Percentiles rank a stretch among this genome's conserved stretches.
Evolutionary conservation across 2,888 invertebrate genomes (phyloP).

Genomic region (Oligia strigilis): DNA sequence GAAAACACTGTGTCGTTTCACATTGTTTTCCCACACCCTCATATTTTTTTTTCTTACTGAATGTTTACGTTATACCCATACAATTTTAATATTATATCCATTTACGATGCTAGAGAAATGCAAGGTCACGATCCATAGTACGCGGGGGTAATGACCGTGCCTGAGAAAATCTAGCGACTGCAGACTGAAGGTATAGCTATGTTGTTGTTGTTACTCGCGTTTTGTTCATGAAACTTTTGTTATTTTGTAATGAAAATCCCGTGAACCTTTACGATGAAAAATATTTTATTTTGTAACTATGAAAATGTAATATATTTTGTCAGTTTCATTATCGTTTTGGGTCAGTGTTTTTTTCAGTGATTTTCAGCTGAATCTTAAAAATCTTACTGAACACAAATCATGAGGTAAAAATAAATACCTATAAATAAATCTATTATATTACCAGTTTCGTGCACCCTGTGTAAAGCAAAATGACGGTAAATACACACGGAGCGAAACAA

Average conservation of each 20-base stretch:
- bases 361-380: neutral
- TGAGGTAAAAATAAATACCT: neutral
- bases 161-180: slow-evolving; percentile 36
- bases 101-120: slow-evolving; percentile 62
- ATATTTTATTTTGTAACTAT: slow-evolving; percentile 8
- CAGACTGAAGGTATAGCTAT: slow-evolving; percentile 31
- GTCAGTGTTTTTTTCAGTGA: neutral
- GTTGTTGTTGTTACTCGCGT: slow-evolving; percentile 6
- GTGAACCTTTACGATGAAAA: slow-evolving; percentile 3
- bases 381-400: neutral
- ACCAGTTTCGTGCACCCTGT: slow-evolving; percentile 13
- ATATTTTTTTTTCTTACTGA: slow-evolving; percentile 29
- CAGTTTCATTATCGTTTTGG: neutral
- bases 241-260: slow-evolving; percentile 26
- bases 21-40: slow-evolving; percentile 19
- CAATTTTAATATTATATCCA: slow-evolving; percentile 58
- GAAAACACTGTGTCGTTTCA: slow-evolving; percentile 3
- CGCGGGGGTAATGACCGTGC: slow-evolving; percentile 53
- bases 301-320: neutral
- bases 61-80: slow-evolving; percentile 41
- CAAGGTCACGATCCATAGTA: slow-evolving; percentile 65
- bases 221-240: slow-evolving; percentile 23
- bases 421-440: neutral
- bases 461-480: slow-evolving; percentile 43
- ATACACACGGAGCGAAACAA: slow-evolving; percentile 45